Evolutionary conservation across 2,113 vertebrate genomes (phyloP).

Genomic region (Rhinoderma darwinii): DNA sequence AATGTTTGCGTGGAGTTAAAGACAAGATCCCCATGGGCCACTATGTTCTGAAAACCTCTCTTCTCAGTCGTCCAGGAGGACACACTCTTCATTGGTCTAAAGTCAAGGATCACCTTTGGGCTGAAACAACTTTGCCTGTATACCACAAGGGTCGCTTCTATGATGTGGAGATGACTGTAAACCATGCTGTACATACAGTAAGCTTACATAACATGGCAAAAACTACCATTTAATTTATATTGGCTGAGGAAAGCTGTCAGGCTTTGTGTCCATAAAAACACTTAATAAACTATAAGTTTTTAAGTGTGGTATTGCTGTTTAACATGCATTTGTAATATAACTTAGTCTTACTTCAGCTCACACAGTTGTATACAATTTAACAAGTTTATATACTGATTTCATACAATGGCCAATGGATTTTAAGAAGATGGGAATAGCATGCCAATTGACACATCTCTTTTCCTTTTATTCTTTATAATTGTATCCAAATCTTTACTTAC

Average conservation of each 20-base stretch:
- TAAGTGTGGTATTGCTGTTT: not conserved
- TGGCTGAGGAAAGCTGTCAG: not conserved
- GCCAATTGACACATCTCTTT: too few relatives aligned
- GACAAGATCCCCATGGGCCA: slow-evolving; percentile 85
- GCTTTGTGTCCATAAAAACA: not conserved
- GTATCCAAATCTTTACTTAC: too few relatives aligned
- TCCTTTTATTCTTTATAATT: too few relatives aligned
- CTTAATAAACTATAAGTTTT: not conserved
- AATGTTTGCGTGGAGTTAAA: slow-evolving; percentile 83
- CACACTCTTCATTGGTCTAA: slow-evolving; percentile 66
- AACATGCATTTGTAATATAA: too few relatives aligned
- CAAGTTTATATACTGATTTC: too few relatives aligned
- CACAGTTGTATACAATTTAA: too few relatives aligned
- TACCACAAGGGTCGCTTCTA: slow-evolving; percentile 80
- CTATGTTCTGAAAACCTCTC: slow-evolving; percentile 79
- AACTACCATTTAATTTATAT: slow-evolving; percentile 55
- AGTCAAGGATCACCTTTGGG: slow-evolving; percentile 66
- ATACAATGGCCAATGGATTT: too few relatives aligned
- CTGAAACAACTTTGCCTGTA: slow-evolving; percentile 67
- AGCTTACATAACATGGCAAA: slow-evolving; percentile 65
- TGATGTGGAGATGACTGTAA: slow-evolving; percentile 78
- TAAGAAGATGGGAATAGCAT: too few relatives aligned
- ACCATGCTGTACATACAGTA: slow-evolving; percentile 82
- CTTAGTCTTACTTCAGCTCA: too few relatives aligned
- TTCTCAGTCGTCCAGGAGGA: slow-evolving; percentile 78